phyloP scores from a whole-genome alignment of 2,113 vertebrate genomes.

The Nipponia nippon region DNA sequence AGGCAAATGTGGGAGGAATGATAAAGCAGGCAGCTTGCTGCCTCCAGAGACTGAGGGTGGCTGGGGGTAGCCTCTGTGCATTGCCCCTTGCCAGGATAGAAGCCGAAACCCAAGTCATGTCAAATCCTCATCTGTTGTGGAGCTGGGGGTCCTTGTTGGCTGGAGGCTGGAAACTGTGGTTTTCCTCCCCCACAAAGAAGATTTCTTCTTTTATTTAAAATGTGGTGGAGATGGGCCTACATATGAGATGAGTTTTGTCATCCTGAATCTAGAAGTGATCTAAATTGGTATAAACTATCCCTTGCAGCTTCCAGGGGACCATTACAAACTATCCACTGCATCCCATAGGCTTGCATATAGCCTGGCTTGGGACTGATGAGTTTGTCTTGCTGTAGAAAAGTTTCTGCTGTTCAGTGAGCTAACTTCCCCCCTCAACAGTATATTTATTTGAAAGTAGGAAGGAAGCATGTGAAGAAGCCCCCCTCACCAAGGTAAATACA shows the following conservation, averaged over 20 bases:
- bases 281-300: not conserved
- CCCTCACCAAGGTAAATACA: not conserved
- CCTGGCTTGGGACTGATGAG: not conserved
- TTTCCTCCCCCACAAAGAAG: not conserved
- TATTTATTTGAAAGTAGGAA: not conserved
- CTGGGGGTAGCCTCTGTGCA: not conserved
- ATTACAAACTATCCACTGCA: not conserved
- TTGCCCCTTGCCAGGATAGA: not conserved
- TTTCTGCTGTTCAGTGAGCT: not conserved
- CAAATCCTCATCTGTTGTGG: not conserved
- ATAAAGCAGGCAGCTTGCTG: not conserved
- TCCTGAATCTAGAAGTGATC: not conserved
- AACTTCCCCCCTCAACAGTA: not conserved
- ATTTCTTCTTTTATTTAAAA: not conserved
- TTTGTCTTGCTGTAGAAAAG: not conserved
- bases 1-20: not conserved
- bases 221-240: not conserved
- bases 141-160: not conserved
- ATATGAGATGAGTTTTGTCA: not conserved
- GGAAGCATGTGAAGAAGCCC: not conserved
- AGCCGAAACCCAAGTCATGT: not conserved
- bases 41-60: not conserved
- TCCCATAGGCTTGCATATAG: not conserved
- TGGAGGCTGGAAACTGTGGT: not conserved
- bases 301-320: not conserved